Conservation (phyloP, 2,113 vertebrate species). For the Hassar affinis region DNA sequence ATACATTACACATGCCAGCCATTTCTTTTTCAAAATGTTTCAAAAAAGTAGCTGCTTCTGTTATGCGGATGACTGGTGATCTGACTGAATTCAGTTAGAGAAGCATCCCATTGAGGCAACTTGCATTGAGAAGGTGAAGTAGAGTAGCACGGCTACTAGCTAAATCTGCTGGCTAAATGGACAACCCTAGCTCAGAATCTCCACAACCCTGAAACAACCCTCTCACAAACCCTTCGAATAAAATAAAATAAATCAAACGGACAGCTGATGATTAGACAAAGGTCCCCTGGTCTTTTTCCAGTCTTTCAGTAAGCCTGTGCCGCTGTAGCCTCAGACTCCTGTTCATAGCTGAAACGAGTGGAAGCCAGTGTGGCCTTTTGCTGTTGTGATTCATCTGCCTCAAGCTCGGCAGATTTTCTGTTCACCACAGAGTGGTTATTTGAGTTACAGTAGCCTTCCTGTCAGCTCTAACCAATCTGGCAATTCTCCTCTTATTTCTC, state of each 20-base stretch:
- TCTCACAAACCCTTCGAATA: background rate
- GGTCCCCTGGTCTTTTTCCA: background rate
- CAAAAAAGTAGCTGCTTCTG: constrained; percentile 3
- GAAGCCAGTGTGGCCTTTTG: background rate
- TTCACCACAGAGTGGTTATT: background rate
- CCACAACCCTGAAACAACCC: background rate
- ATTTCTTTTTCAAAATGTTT: background rate
- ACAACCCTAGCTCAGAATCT: background rate
- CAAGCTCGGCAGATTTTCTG: background rate
- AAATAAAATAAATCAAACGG: background rate
- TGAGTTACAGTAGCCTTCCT: background rate
- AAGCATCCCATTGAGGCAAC: too few relatives aligned
- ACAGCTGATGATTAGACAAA: background rate
- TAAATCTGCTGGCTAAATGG: background rate
- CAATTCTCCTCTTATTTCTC: background rate
- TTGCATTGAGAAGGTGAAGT: background rate
- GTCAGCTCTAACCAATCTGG: background rate
- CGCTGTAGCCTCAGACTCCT: background rate
- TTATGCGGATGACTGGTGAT: background rate
- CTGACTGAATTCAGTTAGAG: background rate
- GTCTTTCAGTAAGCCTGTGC: background rate
- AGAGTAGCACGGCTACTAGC: background rate
- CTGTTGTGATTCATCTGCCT: background rate
- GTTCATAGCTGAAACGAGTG: background rate
- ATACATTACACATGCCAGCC: background rate